Percentiles rank a stretch among this genome's conserved stretches.
phyloP scores from a whole-genome alignment of 2,113 vertebrate species.

The Connochaetes taurinus region DNA sequence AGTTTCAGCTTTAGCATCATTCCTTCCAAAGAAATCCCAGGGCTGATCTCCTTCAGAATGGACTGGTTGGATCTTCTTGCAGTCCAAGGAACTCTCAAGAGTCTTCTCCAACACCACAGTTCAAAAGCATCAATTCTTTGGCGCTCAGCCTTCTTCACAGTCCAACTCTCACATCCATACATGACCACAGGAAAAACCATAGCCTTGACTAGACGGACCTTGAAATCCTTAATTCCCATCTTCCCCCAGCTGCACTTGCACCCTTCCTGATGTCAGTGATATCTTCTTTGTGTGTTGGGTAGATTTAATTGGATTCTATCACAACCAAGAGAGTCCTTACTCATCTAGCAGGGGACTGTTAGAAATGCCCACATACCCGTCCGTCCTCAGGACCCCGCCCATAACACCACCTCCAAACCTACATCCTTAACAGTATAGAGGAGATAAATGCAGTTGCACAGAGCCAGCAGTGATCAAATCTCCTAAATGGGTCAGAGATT shows the following conservation, averaged over 20 bases:
- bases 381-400: not conserved
- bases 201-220: too few relatives aligned
- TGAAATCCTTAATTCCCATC: not conserved
- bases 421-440: not conserved
- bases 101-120: too few relatives aligned
- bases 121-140: too few relatives aligned
- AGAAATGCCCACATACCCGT: not conserved
- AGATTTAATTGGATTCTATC: conserved; percentile 30
- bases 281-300: not conserved
- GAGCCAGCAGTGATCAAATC: not conserved
- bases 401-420: not conserved
- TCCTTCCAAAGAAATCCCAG: too few relatives aligned
- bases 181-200: too few relatives aligned
- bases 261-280: not conserved
- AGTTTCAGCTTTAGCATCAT: too few relatives aligned
- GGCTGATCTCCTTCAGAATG: too few relatives aligned
- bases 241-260: not conserved
- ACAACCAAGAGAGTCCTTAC: not conserved
- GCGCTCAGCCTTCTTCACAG: too few relatives aligned
- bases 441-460: not conserved
- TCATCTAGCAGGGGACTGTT: not conserved
- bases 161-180: too few relatives aligned
- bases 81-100: too few relatives aligned
- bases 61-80: too few relatives aligned
- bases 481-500: not conserved